phyloP scores from a whole-genome alignment of 2,797 vertebrate species.

The Poecilia picta region DNA sequence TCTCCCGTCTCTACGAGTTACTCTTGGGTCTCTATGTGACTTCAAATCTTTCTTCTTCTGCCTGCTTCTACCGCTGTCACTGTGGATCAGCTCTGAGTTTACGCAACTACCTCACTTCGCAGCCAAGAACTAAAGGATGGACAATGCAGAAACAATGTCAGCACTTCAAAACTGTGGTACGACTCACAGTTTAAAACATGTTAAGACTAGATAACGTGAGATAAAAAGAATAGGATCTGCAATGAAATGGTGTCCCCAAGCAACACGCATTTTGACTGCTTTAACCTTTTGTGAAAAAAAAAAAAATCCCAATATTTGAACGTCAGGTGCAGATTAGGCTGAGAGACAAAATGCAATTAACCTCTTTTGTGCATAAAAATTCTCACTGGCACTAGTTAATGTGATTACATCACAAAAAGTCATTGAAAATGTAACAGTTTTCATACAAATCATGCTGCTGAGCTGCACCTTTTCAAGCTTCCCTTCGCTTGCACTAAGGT shows the following conservation, averaged over 20 bases:
- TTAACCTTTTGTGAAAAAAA: not conserved
- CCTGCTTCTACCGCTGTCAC: slow-evolving; percentile 60
- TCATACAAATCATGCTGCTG: slow-evolving; percentile 20
- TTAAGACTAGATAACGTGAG: not conserved
- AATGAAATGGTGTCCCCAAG: too few relatives aligned
- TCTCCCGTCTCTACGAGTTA: slow-evolving; percentile 28
- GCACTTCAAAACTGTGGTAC: not conserved
- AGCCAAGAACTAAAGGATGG: not conserved
- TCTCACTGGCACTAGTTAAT: slow-evolving; percentile 16
- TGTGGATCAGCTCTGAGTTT: slow-evolving; percentile 50
- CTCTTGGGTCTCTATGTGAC: slow-evolving; percentile 27
- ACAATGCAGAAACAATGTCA: slow-evolving; percentile 5
- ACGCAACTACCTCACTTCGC: slow-evolving; percentile 39
- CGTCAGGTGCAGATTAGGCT: not conserved
- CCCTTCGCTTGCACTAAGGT: slow-evolving; percentile 12
- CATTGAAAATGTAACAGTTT: slow-evolving; percentile 17
- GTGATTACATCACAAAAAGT: slow-evolving; percentile 30
- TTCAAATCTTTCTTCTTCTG: slow-evolving; percentile 34
- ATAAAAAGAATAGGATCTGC: not conserved
- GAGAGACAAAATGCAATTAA: slow-evolving; percentile 24
- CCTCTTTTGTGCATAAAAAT: slow-evolving; percentile 21
- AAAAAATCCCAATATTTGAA: not conserved
- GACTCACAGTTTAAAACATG: not conserved
- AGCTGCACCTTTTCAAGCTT: slow-evolving; percentile 24
- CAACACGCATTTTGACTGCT: not conserved